phyloP scores from a whole-genome alignment of 2,797 vertebrate genomes.

The Erpetoichthys calabaricus region DNA sequence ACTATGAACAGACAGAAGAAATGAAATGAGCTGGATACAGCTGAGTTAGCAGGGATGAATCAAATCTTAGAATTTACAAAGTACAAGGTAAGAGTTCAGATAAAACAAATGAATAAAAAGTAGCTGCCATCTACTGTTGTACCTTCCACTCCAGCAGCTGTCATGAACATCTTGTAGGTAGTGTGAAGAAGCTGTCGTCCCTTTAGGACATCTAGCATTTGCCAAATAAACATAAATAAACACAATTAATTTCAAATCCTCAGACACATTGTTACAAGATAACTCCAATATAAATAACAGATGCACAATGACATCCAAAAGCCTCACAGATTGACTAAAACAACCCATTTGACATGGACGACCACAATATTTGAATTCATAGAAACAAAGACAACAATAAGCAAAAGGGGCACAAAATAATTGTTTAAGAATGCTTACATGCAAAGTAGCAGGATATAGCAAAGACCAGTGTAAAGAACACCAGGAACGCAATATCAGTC shows the following conservation, averaged over 20 bases:
- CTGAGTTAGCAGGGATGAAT: too few species aligned
- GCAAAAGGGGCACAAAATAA: too few species aligned
- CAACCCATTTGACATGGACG: background rate
- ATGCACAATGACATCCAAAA: background rate
- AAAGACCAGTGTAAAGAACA: conserved; percentile 75
- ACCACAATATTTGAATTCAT: too few species aligned
- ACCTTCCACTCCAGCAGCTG: conserved; percentile 79
- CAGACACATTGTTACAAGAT: too few species aligned
- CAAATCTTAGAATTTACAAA: too few species aligned
- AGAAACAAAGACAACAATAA: too few species aligned
- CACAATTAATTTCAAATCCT: background rate
- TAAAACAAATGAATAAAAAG: too few species aligned
- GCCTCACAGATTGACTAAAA: background rate
- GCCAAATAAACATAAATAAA: background rate
- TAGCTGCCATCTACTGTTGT: too few species aligned
- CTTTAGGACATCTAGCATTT: conserved; percentile 60
- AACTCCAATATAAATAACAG: too few species aligned
- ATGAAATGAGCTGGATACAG: too few species aligned
- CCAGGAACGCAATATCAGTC: conserved; percentile 81
- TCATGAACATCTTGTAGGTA: conserved; percentile 95
- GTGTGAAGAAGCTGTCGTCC: conserved; percentile 82
- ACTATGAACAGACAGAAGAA: too few species aligned
- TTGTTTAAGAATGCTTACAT: conserved; percentile 65
- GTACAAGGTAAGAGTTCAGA: too few species aligned
- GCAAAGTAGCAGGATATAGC: conserved; percentile 80